Conservation (phyloP, 2,113 vertebrate species). For the Hydrolagus affinis region DNA sequence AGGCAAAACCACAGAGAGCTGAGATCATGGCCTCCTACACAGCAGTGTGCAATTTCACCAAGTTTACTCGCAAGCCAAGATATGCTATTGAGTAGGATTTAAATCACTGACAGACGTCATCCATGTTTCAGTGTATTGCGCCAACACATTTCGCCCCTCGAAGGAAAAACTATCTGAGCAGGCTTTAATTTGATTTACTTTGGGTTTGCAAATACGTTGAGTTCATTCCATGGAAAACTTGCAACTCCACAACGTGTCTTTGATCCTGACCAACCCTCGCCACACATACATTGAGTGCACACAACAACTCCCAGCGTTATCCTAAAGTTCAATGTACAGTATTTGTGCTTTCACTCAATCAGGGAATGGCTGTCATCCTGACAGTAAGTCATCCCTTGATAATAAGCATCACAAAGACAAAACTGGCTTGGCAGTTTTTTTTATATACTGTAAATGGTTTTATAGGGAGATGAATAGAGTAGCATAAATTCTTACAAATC, state of each 20-base stretch:
- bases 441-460: too few relatives aligned
- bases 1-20: not conserved
- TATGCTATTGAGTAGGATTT: conserved; percentile 16
- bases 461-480: not conserved
- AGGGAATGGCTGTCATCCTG: not conserved
- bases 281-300: not conserved
- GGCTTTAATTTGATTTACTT: not conserved
- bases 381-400: not conserved
- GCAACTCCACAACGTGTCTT: not conserved
- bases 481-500: not conserved
- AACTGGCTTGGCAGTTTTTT: not conserved
- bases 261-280: not conserved
- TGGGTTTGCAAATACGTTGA: not conserved
- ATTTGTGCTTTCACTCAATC: conserved; percentile 19
- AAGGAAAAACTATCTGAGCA: not conserved
- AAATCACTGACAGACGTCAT: not conserved
- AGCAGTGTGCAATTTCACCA: not conserved
- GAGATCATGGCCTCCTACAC: conserved; percentile 20
- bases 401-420: not conserved
- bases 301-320: conserved; percentile 19
- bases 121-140: not conserved
- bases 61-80: not conserved
- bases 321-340: not conserved
- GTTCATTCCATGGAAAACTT: too few relatives aligned
- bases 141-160: not conserved